These are phyloP conservation scores for Pterostichus madidus DNA, from an alignment of 2,888 invertebrate species.

Conservation along the genomic window DNA sequence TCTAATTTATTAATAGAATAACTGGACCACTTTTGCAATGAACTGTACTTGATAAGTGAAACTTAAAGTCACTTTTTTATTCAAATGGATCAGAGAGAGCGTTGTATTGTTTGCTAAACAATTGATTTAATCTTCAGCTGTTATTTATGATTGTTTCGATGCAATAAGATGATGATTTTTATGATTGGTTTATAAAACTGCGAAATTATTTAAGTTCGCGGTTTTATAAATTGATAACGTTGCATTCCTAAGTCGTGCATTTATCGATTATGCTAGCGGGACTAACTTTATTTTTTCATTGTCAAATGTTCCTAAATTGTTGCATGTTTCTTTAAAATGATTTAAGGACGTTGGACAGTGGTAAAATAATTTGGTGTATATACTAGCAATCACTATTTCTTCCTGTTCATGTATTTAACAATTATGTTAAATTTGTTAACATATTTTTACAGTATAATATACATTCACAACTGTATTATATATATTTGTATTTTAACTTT, in stretches of 20 bases:
- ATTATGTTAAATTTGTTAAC: conserved; percentile 56
- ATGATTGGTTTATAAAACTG: conserved; percentile 31
- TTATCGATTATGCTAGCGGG: conserved; percentile 15
- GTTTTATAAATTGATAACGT: conserved; percentile 20
- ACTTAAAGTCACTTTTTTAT: neutral
- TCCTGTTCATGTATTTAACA: neutral
- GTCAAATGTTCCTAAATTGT: neutral
- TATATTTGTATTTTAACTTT: conserved; percentile 62
- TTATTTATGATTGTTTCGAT: conserved; percentile 24
- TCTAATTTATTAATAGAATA: conserved; percentile 46
- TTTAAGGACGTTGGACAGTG: too few species aligned
- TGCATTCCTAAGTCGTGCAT: conserved; percentile 54
- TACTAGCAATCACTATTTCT: neutral
- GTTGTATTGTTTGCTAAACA: conserved; percentile 21
- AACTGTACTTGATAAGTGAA: conserved; percentile 11
- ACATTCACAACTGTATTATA: conserved; percentile 62
- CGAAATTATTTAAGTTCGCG: neutral
- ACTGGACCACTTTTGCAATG: conserved; percentile 23
- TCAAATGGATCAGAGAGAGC: conserved; percentile 16
- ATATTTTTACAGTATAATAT: conserved; percentile 60
- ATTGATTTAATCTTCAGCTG: neutral
- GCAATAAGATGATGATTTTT: conserved; percentile 40
- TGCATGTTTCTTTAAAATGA: too few species aligned
- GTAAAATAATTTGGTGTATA: too few species aligned
- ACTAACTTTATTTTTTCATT: neutral